Percentiles rank a stretch among this genome's conserved stretches.
Conservation (phyloP, 1,140 invertebrate species). For the Ridgeia piscesae region DNA sequence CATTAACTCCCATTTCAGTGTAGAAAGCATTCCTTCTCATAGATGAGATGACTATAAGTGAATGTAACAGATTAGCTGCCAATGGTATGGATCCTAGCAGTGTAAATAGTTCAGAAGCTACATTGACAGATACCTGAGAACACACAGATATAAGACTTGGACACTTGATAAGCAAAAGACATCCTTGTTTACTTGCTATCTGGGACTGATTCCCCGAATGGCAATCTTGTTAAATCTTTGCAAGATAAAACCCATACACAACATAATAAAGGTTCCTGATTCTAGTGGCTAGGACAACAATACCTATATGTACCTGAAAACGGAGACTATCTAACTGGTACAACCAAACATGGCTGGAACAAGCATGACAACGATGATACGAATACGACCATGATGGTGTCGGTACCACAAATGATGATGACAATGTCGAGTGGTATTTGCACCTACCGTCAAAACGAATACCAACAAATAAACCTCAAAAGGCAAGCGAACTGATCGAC, state of each 20-base stretch:
- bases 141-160: too few species aligned
- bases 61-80: too few species aligned
- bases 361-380: not conserved
- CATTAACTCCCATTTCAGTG: too few species aligned
- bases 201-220: too few species aligned
- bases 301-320: not conserved
- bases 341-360: not conserved
- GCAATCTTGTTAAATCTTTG: too few species aligned
- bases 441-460: not conserved
- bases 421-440: not conserved
- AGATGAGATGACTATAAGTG: too few species aligned
- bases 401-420: not conserved
- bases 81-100: too few species aligned
- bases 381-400: not conserved
- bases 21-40: too few species aligned
- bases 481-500: not conserved
- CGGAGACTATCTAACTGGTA: not conserved
- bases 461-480: not conserved
- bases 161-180: too few species aligned
- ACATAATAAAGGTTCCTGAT: not conserved
- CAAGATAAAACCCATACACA: not conserved
- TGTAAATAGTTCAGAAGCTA: too few species aligned
- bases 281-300: not conserved
- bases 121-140: too few species aligned
- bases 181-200: too few species aligned